phyloP scores from a whole-genome alignment of 2,888 invertebrate genomes.

The Quadroppia sp. region DNA sequence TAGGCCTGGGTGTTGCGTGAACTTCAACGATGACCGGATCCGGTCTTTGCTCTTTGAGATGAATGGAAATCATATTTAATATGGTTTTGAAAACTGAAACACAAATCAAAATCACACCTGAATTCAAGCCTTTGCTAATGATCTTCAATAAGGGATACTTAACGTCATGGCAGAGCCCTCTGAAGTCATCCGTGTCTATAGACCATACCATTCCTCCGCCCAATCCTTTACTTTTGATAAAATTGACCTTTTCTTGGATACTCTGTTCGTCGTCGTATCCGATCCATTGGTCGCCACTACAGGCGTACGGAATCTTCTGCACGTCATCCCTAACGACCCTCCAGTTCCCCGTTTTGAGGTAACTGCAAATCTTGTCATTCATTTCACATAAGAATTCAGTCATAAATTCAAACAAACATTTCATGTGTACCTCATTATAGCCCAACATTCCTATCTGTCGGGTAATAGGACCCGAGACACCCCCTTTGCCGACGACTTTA shows the following conservation, averaged over 20 bases:
- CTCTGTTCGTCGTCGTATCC: conserved; percentile 81
- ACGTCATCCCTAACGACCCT: conserved; percentile 93
- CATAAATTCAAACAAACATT: not conserved
- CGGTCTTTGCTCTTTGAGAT: not conserved
- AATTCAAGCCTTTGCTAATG: conserved; percentile 56
- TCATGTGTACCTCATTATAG: conserved; percentile 67
- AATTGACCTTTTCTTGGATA: conserved; percentile 78
- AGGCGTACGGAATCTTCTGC: conserved; percentile 82
- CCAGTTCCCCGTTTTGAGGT: conserved; percentile 70
- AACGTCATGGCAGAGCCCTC: conserved; percentile 58
- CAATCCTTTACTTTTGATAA: conserved; percentile 78
- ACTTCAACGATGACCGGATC: not conserved
- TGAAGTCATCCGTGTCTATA: conserved; percentile 74
- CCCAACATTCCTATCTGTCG: conserved; percentile 87
- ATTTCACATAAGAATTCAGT: conserved; percentile 58
- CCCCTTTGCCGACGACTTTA: conserved; percentile 72
- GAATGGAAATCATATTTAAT: not conserved
- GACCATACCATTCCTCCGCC: conserved; percentile 96
- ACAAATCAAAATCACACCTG: not conserved
- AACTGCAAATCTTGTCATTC: too few species aligned
- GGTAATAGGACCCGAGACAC: conserved; percentile 83
- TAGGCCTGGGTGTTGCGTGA: not conserved
- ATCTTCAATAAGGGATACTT: conserved; percentile 62
- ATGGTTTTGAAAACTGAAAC: not conserved
- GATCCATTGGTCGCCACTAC: conserved; percentile 85